These are phyloP conservation scores for Volucella zonaria DNA, from an alignment of 2,888 invertebrate genomes.

Conservation along the genomic window DNA sequence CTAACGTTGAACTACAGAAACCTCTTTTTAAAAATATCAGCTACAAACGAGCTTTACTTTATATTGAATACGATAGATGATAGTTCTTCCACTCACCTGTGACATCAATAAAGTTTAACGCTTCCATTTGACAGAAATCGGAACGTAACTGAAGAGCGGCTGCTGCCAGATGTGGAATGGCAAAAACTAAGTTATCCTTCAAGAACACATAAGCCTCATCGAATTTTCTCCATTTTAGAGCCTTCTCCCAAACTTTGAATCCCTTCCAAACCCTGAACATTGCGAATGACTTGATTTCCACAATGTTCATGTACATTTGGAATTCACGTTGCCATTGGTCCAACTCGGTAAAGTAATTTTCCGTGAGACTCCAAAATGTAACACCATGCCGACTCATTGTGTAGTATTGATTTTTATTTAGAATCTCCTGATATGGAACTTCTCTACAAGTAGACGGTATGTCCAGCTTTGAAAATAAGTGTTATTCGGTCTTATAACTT, in stretches of 20 bases:
- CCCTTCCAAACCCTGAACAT: slow-evolving; percentile 90
- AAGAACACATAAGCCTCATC: slow-evolving; percentile 85
- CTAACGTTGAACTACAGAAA: too few relatives aligned
- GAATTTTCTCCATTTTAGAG: slow-evolving; percentile 88
- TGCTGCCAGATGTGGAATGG: slow-evolving; percentile 88
- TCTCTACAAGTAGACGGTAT: slow-evolving; percentile 84
- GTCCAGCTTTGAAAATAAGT: neutral
- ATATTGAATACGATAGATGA: neutral
- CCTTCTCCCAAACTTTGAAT: slow-evolving; percentile 91
- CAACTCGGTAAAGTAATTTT: slow-evolving; percentile 90
- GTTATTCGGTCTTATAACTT: slow-evolving; percentile 76
- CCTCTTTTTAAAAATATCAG: too few relatives aligned
- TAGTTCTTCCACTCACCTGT: slow-evolving; percentile 78
- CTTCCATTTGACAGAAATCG: slow-evolving; percentile 86
- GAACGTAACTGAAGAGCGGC: slow-evolving; percentile 88
- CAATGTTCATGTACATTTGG: slow-evolving; percentile 89
- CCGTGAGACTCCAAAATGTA: slow-evolving; percentile 88
- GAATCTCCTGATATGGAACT: slow-evolving; percentile 87
- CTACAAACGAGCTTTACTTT: too few relatives aligned
- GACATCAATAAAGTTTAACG: slow-evolving; percentile 86
- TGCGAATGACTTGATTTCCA: slow-evolving; percentile 88
- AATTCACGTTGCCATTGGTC: slow-evolving; percentile 92
- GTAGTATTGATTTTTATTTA: slow-evolving; percentile 87
- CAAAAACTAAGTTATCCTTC: slow-evolving; percentile 88
- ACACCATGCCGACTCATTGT: slow-evolving; percentile 93